A percentile compares a stretch with the other conserved stretches of the same genome.
Evolutionary conservation across 1,140 invertebrate genomes (phyloP).

Genomic region (Lysiphlebus fabarum): DNA sequence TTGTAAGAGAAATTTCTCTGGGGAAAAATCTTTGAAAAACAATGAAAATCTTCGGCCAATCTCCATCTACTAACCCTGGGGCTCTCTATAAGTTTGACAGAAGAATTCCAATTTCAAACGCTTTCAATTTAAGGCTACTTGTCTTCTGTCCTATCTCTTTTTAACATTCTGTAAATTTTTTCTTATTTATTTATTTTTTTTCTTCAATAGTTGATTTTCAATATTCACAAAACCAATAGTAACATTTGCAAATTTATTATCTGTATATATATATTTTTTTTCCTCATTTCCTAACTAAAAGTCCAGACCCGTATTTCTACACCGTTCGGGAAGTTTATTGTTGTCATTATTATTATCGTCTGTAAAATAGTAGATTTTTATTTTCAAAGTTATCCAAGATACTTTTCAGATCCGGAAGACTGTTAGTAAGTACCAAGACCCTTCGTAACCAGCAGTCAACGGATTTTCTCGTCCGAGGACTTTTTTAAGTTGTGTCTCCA

Average conservation of each 20-base stretch:
- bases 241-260: constrained; percentile 1
- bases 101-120: constrained; percentile 46
- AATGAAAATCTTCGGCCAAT: constrained; percentile 23
- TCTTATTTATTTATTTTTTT: background rate
- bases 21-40: constrained; percentile 4
- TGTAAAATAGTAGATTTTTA: background rate
- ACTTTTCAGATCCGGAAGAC: too few species aligned
- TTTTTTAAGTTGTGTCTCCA: background rate
- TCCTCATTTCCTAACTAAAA: background rate
- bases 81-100: constrained; percentile 39
- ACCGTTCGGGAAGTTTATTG: constrained; percentile 23
- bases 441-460: too few species aligned
- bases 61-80: constrained; percentile 31
- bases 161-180: constrained; percentile 10
- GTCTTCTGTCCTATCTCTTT: constrained; percentile 34
- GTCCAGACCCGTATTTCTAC: constrained; percentile 4
- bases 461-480: too few species aligned
- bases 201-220: constrained; percentile 21
- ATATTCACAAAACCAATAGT: background rate
- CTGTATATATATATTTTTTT: background rate
- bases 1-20: too few species aligned
- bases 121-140: constrained; percentile 46
- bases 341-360: constrained; percentile 29
- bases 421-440: too few species aligned
- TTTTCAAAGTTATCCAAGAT: too few species aligned